Evolutionary conservation across 2,113 vertebrate species (phyloP).

Genomic region (Rhinolophus sinicus): DNA sequence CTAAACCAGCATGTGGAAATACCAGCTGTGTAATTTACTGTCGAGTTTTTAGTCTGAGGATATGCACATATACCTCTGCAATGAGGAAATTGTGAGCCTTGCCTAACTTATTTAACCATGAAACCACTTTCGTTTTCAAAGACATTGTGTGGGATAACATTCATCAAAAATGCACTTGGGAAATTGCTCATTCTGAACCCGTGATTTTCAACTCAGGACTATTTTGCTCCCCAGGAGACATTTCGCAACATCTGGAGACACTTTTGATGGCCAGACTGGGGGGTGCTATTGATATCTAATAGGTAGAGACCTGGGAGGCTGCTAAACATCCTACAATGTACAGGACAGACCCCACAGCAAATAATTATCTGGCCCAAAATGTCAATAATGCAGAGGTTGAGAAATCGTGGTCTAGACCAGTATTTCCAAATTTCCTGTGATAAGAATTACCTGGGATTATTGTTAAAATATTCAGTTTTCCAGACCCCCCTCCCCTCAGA

Average conservation of each 20-base stretch:
- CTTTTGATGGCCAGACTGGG: neutral
- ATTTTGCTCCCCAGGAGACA: neutral
- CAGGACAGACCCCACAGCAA: neutral
- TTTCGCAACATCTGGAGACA: neutral
- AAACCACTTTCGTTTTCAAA: constrained; percentile 27
- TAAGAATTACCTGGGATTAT: constrained; percentile 27
- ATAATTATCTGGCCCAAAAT: neutral
- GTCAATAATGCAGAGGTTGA: neutral
- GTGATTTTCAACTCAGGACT: neutral
- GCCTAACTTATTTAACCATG: neutral
- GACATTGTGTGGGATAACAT: neutral
- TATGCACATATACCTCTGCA: neutral
- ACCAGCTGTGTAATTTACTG: neutral
- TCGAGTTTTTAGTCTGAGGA: neutral
- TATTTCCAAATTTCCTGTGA: constrained; percentile 25
- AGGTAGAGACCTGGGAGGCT: neutral
- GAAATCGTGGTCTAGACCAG: neutral
- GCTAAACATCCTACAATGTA: neutral
- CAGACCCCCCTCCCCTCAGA: neutral
- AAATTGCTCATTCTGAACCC: constrained; percentile 8
- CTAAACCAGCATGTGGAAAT: neutral
- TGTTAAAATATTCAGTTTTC: constrained; percentile 32
- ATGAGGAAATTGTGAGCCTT: neutral
- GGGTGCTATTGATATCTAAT: neutral
- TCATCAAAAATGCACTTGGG: neutral